These are phyloP conservation scores for Blastobasis lacticolella DNA, from an alignment of 2,888 invertebrate species.

Conservation along the genomic window DNA sequence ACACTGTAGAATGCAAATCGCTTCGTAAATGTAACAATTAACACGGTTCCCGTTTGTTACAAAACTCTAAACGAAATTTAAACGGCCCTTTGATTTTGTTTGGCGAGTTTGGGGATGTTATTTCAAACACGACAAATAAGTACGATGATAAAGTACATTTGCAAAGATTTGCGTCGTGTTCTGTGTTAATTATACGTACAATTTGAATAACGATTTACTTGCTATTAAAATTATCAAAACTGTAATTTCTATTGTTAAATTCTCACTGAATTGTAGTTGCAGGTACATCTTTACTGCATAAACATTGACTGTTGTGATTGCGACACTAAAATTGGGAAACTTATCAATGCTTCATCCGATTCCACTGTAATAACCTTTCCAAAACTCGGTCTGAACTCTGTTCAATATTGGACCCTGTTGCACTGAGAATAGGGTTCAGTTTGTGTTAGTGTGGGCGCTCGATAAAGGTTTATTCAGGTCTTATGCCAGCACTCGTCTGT, in stretches of 20 bases:
- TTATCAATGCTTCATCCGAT: slow-evolving; percentile 32
- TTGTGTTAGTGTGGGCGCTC: slow-evolving; percentile 10
- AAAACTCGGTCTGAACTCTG: slow-evolving; percentile 11
- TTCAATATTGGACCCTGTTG: slow-evolving; percentile 8
- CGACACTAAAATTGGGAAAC: slow-evolving; percentile 29
- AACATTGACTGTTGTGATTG: slow-evolving; percentile 13
- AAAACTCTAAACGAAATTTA: too few relatives aligned
- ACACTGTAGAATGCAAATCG: slow-evolving; percentile 3
- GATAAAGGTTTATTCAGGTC: slow-evolving; percentile 27
- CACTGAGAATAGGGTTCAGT: slow-evolving; percentile 12
- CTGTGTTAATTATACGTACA: too few relatives aligned
- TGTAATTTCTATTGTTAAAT: too few relatives aligned
- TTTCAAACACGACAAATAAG: too few relatives aligned
- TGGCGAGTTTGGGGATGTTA: too few relatives aligned
- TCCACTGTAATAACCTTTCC: slow-evolving; percentile 29
- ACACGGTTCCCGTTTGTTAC: too few relatives aligned
- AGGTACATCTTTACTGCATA: too few relatives aligned
- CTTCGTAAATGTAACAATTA: too few relatives aligned
- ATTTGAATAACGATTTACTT: too few relatives aligned
- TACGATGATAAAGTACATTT: not conserved
- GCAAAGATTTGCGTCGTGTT: slow-evolving; percentile 5
- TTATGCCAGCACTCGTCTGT: slow-evolving; percentile 39
- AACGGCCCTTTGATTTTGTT: too few relatives aligned
- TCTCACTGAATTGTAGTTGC: too few relatives aligned
- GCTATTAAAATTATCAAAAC: too few relatives aligned